These are phyloP conservation scores for Procambarus clarkii DNA, from an alignment of 1,140 invertebrate species.

Conservation along the genomic window DNA sequence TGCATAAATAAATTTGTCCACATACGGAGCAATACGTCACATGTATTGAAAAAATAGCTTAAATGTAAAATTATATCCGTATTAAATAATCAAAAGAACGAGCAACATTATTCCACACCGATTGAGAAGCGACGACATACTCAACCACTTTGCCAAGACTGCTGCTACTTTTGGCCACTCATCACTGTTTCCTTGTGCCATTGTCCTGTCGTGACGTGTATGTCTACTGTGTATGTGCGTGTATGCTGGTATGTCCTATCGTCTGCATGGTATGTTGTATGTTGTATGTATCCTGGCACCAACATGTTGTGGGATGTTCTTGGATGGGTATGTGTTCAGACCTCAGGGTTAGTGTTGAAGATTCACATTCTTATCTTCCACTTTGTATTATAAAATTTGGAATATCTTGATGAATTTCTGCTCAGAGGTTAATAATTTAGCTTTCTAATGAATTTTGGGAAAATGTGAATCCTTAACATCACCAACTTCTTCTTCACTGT, in stretches of 20 bases:
- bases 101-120: too few species aligned
- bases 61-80: too few species aligned
- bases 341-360: not conserved
- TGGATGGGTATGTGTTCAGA: conserved; percentile 6
- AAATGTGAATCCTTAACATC: conserved; percentile 33
- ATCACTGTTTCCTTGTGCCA: not conserved
- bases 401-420: not conserved
- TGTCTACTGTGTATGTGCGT: not conserved
- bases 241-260: conserved; percentile 1
- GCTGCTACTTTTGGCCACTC: too few species aligned
- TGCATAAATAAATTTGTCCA: too few species aligned
- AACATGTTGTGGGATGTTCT: not conserved
- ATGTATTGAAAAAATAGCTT: too few species aligned
- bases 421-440: not conserved
- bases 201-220: conserved; percentile 9
- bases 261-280: conserved; percentile 42
- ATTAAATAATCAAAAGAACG: too few species aligned
- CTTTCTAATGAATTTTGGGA: not conserved
- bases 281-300: conserved; percentile 36
- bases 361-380: conserved; percentile 23
- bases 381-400: not conserved
- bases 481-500: not conserved
- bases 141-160: too few species aligned
- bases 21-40: too few species aligned
- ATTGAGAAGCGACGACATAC: too few species aligned